Percentiles rank a stretch among this genome's conserved stretches.
Conservation (phyloP, 2,888 invertebrate species). For the Caenorhabditis sulstoni region DNA sequence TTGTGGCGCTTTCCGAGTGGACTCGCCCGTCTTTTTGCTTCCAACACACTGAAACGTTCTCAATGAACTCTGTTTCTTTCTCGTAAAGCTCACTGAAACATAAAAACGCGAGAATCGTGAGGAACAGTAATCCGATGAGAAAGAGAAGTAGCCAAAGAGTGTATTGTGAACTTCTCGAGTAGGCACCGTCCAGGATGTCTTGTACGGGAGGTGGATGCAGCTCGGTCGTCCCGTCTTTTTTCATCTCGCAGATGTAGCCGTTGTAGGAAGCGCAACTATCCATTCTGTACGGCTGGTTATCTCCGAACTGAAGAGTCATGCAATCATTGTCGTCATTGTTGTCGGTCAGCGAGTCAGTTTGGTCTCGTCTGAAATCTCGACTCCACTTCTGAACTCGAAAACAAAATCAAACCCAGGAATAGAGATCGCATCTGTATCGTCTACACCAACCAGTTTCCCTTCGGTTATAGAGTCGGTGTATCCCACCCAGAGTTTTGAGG, state of each 20-base stretch:
- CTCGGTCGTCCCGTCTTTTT: constrained; percentile 28
- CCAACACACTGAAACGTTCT: constrained; percentile 54
- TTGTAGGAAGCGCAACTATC: constrained; percentile 22
- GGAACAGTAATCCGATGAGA: constrained; percentile 39
- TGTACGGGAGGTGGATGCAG: constrained; percentile 9
- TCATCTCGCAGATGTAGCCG: constrained; percentile 52
- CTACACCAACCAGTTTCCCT: constrained; percentile 41
- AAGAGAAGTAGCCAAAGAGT: constrained; percentile 45
- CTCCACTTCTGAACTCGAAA: too few species aligned
- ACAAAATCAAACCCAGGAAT: constrained; percentile 10
- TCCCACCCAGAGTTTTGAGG: constrained; percentile 60
- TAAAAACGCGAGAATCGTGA: constrained; percentile 31
- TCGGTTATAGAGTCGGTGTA: constrained; percentile 61
- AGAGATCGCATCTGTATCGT: constrained; percentile 13
- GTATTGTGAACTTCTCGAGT: constrained; percentile 4
- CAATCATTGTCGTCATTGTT: constrained; percentile 60
- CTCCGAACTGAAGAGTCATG: constrained; percentile 34
- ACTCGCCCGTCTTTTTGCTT: constrained; percentile 49
- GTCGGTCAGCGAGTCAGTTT: neutral
- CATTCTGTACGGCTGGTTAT: constrained; percentile 30
- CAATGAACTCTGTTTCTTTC: too few species aligned
- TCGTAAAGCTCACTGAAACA: constrained; percentile 59
- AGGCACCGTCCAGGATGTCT: constrained; percentile 30
- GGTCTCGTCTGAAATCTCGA: constrained; percentile 21
- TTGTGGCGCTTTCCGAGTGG: constrained; percentile 27